Conservation (phyloP, 2,797 vertebrate species). For the Smutsia gigantea region DNA sequence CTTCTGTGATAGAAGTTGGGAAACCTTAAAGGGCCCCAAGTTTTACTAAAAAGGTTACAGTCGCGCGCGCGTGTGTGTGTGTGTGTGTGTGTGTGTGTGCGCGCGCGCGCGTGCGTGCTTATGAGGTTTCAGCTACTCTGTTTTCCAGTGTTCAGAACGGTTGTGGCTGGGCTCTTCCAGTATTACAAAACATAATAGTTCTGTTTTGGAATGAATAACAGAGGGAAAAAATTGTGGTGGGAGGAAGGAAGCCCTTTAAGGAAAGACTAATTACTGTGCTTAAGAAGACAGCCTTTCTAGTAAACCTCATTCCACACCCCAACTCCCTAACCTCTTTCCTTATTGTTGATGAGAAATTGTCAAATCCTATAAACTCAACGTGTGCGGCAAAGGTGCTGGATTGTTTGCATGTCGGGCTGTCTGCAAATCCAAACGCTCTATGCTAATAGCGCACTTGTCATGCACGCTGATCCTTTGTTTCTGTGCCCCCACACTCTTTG, state of each 20-base stretch:
- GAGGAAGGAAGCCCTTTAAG: slow-evolving; percentile 16
- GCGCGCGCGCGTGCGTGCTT: background rate
- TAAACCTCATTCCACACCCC: slow-evolving; percentile 29
- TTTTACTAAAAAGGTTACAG: background rate
- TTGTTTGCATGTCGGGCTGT: slow-evolving; percentile 67
- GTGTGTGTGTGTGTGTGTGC: background rate
- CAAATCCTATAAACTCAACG: slow-evolving; percentile 70
- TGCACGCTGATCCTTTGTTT: slow-evolving; percentile 84
- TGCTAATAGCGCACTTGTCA: slow-evolving; percentile 80
- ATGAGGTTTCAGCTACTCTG: background rate
- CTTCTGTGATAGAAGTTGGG: background rate
- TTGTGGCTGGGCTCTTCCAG: background rate
- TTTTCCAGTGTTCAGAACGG: background rate
- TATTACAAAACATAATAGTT: background rate
- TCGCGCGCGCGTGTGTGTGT: background rate
- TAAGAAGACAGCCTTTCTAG: slow-evolving; percentile 62
- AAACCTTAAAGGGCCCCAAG: background rate
- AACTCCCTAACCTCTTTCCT: slow-evolving; percentile 60
- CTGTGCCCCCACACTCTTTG: slow-evolving; percentile 81
- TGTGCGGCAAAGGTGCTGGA: slow-evolving; percentile 65
- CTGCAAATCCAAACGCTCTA: slow-evolving; percentile 75
- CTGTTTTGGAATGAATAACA: background rate
- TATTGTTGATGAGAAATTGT: slow-evolving; percentile 56
- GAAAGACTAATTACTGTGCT: slow-evolving; percentile 63
- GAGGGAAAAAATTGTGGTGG: background rate